Base-by-base conservation (phyloP, 2,797 vertebrate genomes). In the Gallinago stenura region DNA sequence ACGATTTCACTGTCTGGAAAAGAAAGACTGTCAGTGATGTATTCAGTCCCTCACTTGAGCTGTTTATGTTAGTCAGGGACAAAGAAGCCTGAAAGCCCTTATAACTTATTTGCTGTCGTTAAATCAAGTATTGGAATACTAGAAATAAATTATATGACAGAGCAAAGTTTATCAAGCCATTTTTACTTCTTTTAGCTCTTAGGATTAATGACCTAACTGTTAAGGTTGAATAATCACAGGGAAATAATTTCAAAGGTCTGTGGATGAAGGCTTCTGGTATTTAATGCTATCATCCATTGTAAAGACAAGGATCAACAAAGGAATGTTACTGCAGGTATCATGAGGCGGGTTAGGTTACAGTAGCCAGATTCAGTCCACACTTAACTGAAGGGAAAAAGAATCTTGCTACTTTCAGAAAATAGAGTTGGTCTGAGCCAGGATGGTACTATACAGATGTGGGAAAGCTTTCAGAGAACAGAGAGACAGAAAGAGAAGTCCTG, bases 241-340 rank as follows among this genome's bases (percentile, higher is more conserved):
- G 64, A 70, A 95, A 75, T 77, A 24, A 77, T 85, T 94, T 85
- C 84, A 70, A 69, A 91, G 91, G 33, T 75, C 61, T 86, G 19
- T 14, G 22, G 31, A 10, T 68, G 79, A 83, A 82, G 68, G n/a
- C 28, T 83, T 80, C 60, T 85, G n/a, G n/a, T 89, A 56, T 64
- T 93, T 73, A 37, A 72, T 60, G 62, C 9, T 87, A 35, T 93
- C 66, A n/a, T 53, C 56, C 37, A 83, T 77, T 62, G 58, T 50
- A 73, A 89, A 85, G 84, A 45, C 64, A 41, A 45, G 78, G 91
- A 89, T 95, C 89, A 87, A 25, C 48, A 60, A 72, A 87, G 75
- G 82, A 97, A 95, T 85, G 87, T 95, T 21, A 14, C 50, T 50
- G 39, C 76, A 66, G 46, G 33, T 21, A 39, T 4, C 53, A 12